Base-by-base conservation (phyloP, 2,113 vertebrate species). In the Chloropsis cyanopogon region DNA sequence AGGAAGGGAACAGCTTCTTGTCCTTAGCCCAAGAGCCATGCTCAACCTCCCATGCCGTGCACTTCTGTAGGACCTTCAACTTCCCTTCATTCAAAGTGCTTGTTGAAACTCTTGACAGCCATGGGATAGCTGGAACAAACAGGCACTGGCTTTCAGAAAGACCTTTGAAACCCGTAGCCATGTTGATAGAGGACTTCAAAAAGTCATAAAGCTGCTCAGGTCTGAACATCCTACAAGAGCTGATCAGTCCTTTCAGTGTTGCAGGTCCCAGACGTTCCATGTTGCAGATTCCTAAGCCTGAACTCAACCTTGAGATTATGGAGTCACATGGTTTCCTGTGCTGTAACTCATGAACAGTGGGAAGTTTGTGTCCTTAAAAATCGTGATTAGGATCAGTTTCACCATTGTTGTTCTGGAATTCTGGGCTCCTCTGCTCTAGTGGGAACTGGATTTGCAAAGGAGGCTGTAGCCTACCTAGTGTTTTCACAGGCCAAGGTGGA, bases 261-360 rank as follows among this genome's bases (percentile, higher is more conserved):
- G 15, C 33, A 37, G 31, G 25, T 70, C 20, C 24, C 29, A 87
- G 23, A 39, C 54, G 3, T 39, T 70, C 46, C 26, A 7, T 37
- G 39, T 54, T 42, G 21, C 44, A 88, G 47, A 57, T 82, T 33
- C 35, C 16, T 53, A 19, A 90, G 33, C 47, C 60, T 82, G 53
- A 81, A 28, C 20, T 76, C 26, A n/a, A 0, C 35, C 4, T 50
- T 1, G 0, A 57, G 35, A 16, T 81, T 42, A 13, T 37, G 39
- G 64, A 63, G 18, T 59, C 0, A 0, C 7, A 2, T 7, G 23
- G 6, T 85, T 11, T 60, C 9, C 35, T 47, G 39, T 86, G 42
- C 39, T 73, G 42, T 37, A 77, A 39, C 33, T 73, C 3, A 0
- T 52, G 19, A 42, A 22, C 33, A 19, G 1, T 10, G 73, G 29